Percentiles rank a stretch among this genome's conserved stretches.
Evolutionary conservation across 2,797 vertebrate genomes (phyloP).

Genomic region (Tapera naevia): DNA sequence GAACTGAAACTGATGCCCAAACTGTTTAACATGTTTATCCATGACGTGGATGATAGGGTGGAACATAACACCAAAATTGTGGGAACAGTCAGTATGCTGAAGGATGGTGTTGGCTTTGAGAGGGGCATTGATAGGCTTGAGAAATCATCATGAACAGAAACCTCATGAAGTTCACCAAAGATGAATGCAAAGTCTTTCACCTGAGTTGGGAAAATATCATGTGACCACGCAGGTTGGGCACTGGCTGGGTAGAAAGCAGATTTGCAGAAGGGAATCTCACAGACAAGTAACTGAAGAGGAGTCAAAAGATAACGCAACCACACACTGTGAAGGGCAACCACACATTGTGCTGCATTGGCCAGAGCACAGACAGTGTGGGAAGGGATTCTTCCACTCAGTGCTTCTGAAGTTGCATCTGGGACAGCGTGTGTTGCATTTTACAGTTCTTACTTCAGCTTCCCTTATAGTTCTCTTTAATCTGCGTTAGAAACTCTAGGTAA

Average conservation of each 20-base stretch:
- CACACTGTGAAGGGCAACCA: neutral
- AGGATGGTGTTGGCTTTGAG: neutral
- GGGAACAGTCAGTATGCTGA: neutral
- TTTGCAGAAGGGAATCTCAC: neutral
- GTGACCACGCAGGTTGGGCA: neutral
- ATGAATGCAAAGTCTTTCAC: neutral
- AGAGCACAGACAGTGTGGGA: neutral
- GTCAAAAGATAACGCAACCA: neutral
- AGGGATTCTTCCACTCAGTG: neutral
- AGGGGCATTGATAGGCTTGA: neutral
- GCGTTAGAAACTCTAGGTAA: neutral
- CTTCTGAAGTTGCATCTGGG: neutral
- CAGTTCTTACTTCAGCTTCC: neutral
- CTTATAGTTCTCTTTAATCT: neutral
- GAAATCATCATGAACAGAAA: neutral
- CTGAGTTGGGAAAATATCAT: neutral
- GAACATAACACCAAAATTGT: neutral
- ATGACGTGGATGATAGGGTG: neutral
- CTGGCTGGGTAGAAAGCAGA: neutral
- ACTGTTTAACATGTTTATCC: neutral
- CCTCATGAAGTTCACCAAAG: neutral
- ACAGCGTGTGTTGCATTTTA: accelerated
- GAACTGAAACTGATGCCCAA: neutral
- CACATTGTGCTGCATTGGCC: neutral
- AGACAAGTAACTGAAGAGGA: neutral